Evolutionary conservation across 2,888 invertebrate genomes (phyloP).

Genomic region (Melipona bicolor): DNA sequence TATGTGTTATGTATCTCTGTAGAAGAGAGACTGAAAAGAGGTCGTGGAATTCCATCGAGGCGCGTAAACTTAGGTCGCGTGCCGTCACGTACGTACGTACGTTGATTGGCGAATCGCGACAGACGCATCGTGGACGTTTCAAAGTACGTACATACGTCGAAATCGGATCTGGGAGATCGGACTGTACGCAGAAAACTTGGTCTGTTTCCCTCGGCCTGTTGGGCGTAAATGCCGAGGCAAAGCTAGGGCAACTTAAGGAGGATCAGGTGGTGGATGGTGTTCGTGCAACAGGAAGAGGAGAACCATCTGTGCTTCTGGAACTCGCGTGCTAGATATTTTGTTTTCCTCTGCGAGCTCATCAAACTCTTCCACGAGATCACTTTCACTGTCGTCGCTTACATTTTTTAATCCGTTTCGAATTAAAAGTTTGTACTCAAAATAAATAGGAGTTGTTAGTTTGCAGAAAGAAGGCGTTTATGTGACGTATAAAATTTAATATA

Average conservation of each 20-base stretch:
- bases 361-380: constrained; percentile 19
- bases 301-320: constrained; percentile 78
- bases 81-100: constrained; percentile 10
- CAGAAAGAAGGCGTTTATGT: too few species aligned
- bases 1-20: not conserved
- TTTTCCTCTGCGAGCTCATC: constrained; percentile 44
- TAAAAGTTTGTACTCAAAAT: not conserved
- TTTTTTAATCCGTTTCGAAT: constrained; percentile 10
- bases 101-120: not conserved
- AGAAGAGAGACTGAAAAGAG: constrained; percentile 60
- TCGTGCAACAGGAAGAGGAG: constrained; percentile 60
- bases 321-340: constrained; percentile 74
- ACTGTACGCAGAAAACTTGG: too few species aligned
- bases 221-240: too few species aligned
- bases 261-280: constrained; percentile 31
- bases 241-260: not conserved
- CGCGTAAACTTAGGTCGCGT: constrained; percentile 43
- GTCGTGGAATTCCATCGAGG: constrained; percentile 67
- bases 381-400: constrained; percentile 4
- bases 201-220: too few species aligned
- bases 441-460: not conserved
- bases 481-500: too few species aligned
- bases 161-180: too few species aligned
- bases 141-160: too few species aligned
- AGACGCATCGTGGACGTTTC: not conserved